Base-by-base conservation (phyloP, 2,797 vertebrate genomes). In the Enteromius thamalakanensis region DNA sequence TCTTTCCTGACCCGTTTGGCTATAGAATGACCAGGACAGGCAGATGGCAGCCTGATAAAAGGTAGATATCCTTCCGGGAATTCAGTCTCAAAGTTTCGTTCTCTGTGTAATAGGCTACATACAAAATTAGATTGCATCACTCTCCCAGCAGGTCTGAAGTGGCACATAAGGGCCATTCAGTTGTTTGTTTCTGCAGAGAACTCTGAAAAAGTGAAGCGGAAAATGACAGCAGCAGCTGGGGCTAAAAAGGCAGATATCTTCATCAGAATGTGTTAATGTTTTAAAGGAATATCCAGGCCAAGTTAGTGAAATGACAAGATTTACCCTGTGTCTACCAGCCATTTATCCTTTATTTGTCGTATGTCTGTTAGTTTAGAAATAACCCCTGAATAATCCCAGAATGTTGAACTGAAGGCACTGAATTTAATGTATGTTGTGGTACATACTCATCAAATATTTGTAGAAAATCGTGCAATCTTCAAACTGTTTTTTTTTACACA, bases 111-210 rank as follows among this genome's bases (percentile, higher is more conserved):
- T 78, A 79, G 62, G 62, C 76, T 60, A 76, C 72, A 68, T 68
- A 68, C 72, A 55, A 83, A 69, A 60, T 69, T 58, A 21, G 64
- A 76, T 83, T 83, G 72, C 64, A 76, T 69, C 62, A 69, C 67
- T 79, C 70, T 15, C 47, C 34, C 80, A 40, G 68, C 19, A 68
- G 62, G 70, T 74, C 70, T 86, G 81, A 58, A 86, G 55, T 55
- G 81, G 69, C 76, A 70, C 45, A 68, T 75, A 49, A 70, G 69
- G 75, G 76, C 45, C 53, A 79, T 80, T 79, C 51, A 64, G 64
- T 42, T 82, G 81, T 77, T 83, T 83, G 75, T 83, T 80, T 80
- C 67, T 32, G 15, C 34, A 76, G 71, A 67, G 60, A 68, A 76
- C 51, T 62, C 37, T 77, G 40, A 8, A 67, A 77, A 76, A 76